Conservation (phyloP, 2,113 vertebrate species). For the Amazona vittata region DNA sequence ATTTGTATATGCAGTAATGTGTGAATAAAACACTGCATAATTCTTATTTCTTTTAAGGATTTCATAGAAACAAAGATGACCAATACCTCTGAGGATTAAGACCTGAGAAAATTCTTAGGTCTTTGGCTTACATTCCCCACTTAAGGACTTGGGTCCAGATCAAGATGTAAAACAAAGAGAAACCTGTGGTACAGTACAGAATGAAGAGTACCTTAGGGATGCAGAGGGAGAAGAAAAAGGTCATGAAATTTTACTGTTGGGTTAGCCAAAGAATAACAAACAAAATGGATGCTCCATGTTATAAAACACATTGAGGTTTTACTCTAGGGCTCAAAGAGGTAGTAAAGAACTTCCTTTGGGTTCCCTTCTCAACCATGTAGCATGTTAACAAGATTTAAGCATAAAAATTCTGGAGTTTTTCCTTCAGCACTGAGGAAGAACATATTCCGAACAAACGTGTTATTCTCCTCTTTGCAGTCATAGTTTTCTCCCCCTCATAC, state of each 20-base stretch:
- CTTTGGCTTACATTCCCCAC: neutral
- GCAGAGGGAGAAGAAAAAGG: neutral
- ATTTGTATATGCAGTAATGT: neutral
- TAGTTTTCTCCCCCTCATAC: neutral
- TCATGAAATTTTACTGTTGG: neutral
- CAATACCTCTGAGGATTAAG: neutral
- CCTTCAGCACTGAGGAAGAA: neutral
- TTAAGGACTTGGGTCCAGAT: neutral
- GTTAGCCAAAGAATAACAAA: constrained; percentile 30
- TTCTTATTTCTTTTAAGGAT: neutral
- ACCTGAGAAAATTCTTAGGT: neutral
- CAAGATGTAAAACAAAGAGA: neutral
- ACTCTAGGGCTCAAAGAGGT: neutral
- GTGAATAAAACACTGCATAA: neutral
- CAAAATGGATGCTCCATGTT: neutral
- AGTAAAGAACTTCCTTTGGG: constrained; percentile 31
- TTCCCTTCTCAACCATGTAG: neutral
- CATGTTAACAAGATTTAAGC: neutral
- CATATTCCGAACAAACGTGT: neutral
- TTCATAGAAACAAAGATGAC: neutral
- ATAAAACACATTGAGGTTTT: neutral
- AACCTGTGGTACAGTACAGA: neutral
- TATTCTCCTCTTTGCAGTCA: neutral
- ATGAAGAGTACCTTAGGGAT: neutral
- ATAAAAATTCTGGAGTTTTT: neutral